Conservation (phyloP, 2,113 vertebrate species). For the Halcyon malimbica region DNA sequence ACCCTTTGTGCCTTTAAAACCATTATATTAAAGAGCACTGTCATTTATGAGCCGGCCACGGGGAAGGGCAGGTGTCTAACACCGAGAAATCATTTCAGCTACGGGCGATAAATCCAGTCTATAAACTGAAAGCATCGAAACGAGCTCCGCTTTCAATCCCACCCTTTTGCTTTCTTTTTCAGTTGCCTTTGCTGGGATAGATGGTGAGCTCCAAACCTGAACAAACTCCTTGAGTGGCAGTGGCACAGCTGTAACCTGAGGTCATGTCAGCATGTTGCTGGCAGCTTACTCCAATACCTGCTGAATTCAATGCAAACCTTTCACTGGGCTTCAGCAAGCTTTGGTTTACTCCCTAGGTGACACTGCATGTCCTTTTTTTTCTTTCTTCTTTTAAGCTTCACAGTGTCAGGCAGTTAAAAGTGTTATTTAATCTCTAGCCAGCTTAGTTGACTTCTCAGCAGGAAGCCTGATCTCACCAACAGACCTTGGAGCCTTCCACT, state of each 20-base stretch:
- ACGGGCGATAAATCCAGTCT: constrained; percentile 44
- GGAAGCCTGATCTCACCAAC: not conserved
- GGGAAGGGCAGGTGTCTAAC: constrained; percentile 54
- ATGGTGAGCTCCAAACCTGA: constrained; percentile 1
- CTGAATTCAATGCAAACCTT: constrained; percentile 48
- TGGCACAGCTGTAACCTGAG: constrained; percentile 31
- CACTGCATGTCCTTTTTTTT: not conserved
- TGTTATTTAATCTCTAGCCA: constrained; percentile 49
- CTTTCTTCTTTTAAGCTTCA: not conserved
- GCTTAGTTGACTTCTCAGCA: constrained; percentile 7
- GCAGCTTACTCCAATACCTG: constrained; percentile 8
- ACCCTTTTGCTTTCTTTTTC: not conserved
- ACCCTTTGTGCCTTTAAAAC: constrained; percentile 46
- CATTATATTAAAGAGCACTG: constrained; percentile 45
- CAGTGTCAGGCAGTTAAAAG: constrained; percentile 33
- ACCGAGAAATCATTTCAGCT: constrained; percentile 23
- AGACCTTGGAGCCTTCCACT: not conserved
- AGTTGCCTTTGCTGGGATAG: not conserved
- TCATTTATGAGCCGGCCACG: constrained; percentile 20
- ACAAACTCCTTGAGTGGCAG: not conserved
- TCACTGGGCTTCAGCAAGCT: not conserved
- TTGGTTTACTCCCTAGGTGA: constrained; percentile 30
- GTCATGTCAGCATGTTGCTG: constrained; percentile 26
- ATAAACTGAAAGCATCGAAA: not conserved
- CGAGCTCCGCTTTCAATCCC: not conserved